Base-by-base conservation (phyloP, 2,888 invertebrate species). In the Rhabditoides inermis region DNA sequence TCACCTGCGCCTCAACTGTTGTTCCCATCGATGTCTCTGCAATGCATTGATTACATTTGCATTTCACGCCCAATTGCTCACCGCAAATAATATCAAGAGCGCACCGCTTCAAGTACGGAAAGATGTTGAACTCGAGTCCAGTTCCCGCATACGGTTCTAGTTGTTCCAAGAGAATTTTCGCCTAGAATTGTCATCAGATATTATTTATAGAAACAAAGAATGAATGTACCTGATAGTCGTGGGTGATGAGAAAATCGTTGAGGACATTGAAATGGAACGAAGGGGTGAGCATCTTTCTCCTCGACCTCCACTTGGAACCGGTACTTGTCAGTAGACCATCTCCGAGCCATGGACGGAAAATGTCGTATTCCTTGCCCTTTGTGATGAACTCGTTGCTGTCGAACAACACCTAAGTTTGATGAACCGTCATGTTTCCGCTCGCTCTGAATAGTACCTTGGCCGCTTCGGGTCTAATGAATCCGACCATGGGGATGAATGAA, bases 231-330 rank as follows among this genome's bases (percentile, higher is more conserved):
- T 61, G 60, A 37, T 58, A 54, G 45, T 58, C 58, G 49, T 61
- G 60, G 5, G 53, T 53, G 0, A 26, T 23, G 7, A 61, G 22
- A n/a, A 80, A 81, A 55, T 78, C 78, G 37, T 79, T 71, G 46
- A 81, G 72, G 46, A 81, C 79, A 48, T 77, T 76, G 68, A 81
- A 82, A 65, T 81, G 81, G 61, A 81, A 81, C 1, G 81, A 77
- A 15, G 81, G 81, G 18, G 81, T 81, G 45, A 81, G 68, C 65
- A 81, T 68, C 58, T 78, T 78, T 18, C 81, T 65, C 39, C 80
- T 68, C 2, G 60, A 58, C n/a, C 73, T 73, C 81, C 81, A 81
- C 68, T 80, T 80, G 3, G 68, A 65, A 52, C 59, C 60, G 40
- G 60, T 60, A 1, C 60, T 56, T 3, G 78, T 79, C 4, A 81